These are phyloP conservation scores for Nerophis ophidion DNA, from an alignment of 2,113 vertebrate species.

Conservation along the genomic window DNA sequence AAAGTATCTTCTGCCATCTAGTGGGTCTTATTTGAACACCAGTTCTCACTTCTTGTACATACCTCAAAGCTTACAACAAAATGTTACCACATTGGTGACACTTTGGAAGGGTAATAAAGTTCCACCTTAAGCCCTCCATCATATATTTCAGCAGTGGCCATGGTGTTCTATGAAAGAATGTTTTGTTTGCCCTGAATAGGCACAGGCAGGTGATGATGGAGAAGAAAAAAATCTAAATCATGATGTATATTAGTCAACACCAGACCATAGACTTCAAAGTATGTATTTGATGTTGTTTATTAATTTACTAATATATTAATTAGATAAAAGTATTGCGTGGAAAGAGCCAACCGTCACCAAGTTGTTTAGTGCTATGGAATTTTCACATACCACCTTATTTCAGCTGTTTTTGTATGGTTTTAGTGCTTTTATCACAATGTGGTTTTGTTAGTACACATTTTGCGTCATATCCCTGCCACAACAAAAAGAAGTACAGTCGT, in stretches of 20 bases:
- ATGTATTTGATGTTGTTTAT: not conserved
- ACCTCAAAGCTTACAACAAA: not conserved
- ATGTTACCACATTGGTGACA: not conserved
- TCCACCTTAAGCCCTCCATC: not conserved
- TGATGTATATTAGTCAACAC: not conserved
- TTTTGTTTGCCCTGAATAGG: not conserved
- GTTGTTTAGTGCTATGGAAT: not conserved
- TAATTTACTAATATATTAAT: not conserved
- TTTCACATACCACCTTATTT: too few relatives aligned
- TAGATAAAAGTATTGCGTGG: not conserved
- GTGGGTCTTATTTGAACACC: not conserved
- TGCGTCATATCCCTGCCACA: not conserved
- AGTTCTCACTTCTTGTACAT: not conserved
- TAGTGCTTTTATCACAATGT: not conserved
- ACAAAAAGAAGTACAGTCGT: not conserved
- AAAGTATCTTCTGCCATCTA: constrained; percentile 6
- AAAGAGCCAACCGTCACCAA: not conserved
- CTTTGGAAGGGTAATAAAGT: not conserved
- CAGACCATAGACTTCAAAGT: not conserved
- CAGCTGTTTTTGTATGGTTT: not conserved
- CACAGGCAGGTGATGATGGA: not conserved
- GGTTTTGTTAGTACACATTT: constrained; percentile 1
- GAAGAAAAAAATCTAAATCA: not conserved
- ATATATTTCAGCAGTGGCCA: not conserved
- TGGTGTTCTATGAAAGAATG: not conserved